Conservation (phyloP, 2,888 invertebrate genomes). For the Timandra comae region DNA sequence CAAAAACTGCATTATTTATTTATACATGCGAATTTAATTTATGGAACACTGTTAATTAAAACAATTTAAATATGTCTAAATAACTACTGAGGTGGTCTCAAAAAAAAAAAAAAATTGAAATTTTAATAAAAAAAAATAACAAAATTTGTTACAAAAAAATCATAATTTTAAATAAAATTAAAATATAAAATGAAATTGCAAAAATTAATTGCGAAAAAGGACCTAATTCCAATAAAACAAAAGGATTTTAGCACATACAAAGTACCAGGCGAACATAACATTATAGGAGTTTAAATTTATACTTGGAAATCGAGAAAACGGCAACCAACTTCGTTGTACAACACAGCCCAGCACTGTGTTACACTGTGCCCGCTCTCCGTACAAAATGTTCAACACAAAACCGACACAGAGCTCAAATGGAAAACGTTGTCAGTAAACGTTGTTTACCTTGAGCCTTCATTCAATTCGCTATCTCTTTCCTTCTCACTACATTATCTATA, state of each 20-base stretch:
- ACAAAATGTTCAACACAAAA: slow-evolving; percentile 23
- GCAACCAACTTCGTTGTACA: slow-evolving; percentile 15
- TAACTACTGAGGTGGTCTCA: too few relatives aligned
- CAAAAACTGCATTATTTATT: too few relatives aligned
- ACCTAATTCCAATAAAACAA: slow-evolving; percentile 27
- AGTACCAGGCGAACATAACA: slow-evolving; percentile 52
- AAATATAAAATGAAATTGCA: too few relatives aligned
- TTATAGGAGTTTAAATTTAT: slow-evolving; percentile 48
- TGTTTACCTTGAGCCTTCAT: slow-evolving; percentile 63
- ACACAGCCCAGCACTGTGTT: slow-evolving; percentile 24
- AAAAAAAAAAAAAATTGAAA: too few relatives aligned
- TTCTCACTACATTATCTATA: slow-evolving; percentile 18
- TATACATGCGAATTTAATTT: too few relatives aligned
- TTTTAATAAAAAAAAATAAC: too few relatives aligned
- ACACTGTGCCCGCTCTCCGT: slow-evolving; percentile 11
- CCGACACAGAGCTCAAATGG: slow-evolving; percentile 45
- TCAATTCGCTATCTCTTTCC: slow-evolving; percentile 35
- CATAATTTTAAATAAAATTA: too few relatives aligned
- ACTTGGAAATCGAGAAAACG: slow-evolving; percentile 61
- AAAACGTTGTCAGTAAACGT: slow-evolving; percentile 66
- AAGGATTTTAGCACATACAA: slow-evolving; percentile 36
- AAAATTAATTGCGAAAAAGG: slow-evolving; percentile 19
- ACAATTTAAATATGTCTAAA: too few relatives aligned
- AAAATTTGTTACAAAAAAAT: too few relatives aligned
- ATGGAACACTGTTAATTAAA: too few relatives aligned